A percentile compares a stretch with the other conserved stretches of the same genome.
phyloP scores from a whole-genome alignment of 1,140 invertebrate species.

The Drosophila pruinosa region DNA sequence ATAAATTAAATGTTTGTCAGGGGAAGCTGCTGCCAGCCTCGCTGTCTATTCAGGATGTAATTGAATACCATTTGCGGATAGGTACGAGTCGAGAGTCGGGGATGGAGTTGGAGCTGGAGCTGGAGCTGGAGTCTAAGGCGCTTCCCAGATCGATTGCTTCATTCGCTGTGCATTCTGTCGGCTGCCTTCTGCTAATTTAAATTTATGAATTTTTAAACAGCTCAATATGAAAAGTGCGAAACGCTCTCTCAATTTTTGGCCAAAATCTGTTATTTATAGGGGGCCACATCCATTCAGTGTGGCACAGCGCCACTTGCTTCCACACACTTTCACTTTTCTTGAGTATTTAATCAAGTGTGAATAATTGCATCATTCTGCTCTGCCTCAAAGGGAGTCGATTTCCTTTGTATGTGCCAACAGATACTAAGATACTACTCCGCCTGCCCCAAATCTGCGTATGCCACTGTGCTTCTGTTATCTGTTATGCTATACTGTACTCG shows the following conservation, averaged over 20 bases:
- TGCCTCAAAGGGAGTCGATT: conserved; percentile 75
- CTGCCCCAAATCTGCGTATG: conserved; percentile 14
- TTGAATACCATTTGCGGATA: conserved; percentile 36
- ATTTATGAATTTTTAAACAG: conserved; percentile 79
- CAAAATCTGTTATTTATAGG: conserved; percentile 19
- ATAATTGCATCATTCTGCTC: conserved; percentile 80
- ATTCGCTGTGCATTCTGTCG: conserved; percentile 27
- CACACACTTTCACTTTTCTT: conserved; percentile 80
- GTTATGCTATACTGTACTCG: too few species aligned
- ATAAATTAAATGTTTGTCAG: conserved; percentile 51
- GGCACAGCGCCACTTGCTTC: conserved; percentile 51
- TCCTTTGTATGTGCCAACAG: conserved; percentile 68
- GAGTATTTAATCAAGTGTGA: conserved; percentile 80
- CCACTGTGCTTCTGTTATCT: conserved; percentile 35
- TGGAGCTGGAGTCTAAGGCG: neutral
- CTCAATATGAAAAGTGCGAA: conserved; percentile 50
- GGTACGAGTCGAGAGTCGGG: neutral
- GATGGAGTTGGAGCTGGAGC: conserved; percentile 14
- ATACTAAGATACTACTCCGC: conserved; percentile 26
- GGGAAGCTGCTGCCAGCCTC: conserved; percentile 5
- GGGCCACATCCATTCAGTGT: neutral
- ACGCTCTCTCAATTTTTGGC: neutral
- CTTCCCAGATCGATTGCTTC: conserved; percentile 50
- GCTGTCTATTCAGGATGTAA: conserved; percentile 17
- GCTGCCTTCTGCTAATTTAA: conserved; percentile 62